Base-by-base conservation (phyloP, 2,797 vertebrate species). In the Mergus octosetaceus region DNA sequence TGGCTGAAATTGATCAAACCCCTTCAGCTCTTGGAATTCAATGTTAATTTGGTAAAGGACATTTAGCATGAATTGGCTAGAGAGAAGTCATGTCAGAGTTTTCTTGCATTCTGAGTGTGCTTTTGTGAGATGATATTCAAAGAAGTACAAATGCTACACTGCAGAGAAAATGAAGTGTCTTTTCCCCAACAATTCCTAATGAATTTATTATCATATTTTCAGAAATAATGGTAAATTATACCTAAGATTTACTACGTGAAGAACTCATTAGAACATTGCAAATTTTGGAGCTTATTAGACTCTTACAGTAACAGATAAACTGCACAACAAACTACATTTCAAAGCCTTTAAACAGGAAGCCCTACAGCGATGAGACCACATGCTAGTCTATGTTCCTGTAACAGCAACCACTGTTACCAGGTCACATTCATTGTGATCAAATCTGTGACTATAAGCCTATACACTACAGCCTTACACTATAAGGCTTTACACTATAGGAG, bases 11-110 rank as follows among this genome's bases (percentile, higher is more conserved):
- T 88, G 61, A 95, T 93, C 62, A 69, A 54, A 81, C 61, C 30
- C 85, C 17, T 49, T 92, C 81, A 94, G 58, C 14, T 90, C n/a
- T 75, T 74, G 10, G 32, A 95, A 94, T 92, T 94, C 69, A 82
- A 10, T 84, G 72, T 32, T 87, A 79, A 91, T 91, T 95, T 96
- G 21, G 38, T 85, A 56, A 93, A 88, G 72, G 60, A 75, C 20
- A 76, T 81, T 90, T 47, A 73, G 3, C 13, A 77, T 38, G 8
- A 43, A 57, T 81, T 83, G 68, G 13, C 45, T 38, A 91, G 34
- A 79, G 16, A 64, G 69, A 36, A 27, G 17, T 86, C 17, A 38
- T 70, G 7, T 68, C 41, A 89, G 6, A 43, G 93, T 66, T 88
- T 73, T 38, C 25, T 89, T 79, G n/a, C 24, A 39, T 28, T 78